A percentile compares a stretch with the other conserved stretches of the same genome.
Evolutionary conservation across 1,140 invertebrate genomes (phyloP).

Genomic region (Drosophila jambulina): DNA sequence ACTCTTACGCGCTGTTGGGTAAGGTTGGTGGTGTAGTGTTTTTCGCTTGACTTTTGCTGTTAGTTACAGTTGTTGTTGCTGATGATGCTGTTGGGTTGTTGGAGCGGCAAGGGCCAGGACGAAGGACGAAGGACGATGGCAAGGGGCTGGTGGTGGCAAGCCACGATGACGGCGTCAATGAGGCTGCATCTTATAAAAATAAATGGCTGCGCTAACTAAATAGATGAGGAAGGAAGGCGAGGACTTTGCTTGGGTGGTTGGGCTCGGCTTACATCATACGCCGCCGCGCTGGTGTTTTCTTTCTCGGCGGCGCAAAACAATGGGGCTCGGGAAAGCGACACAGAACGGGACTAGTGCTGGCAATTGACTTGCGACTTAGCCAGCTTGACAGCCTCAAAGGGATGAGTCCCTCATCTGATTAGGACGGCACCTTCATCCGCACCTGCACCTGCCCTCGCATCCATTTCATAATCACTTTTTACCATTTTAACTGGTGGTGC

Average conservation of each 20-base stretch:
- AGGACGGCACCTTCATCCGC: constrained; percentile 25
- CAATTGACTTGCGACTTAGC: constrained; percentile 50
- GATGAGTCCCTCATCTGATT: constrained; percentile 32
- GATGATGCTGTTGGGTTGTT: constrained; percentile 29
- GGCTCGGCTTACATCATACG: constrained; percentile 74
- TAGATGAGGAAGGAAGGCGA: constrained; percentile 29
- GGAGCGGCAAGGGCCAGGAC: constrained; percentile 8
- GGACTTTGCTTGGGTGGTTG: constrained; percentile 21
- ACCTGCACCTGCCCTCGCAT: not conserved
- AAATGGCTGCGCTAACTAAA: constrained; percentile 73
- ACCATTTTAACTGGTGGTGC: constrained; percentile 61
- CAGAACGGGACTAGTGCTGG: constrained; percentile 16
- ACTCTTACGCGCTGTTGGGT: constrained; percentile 64
- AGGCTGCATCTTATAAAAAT: constrained; percentile 74
- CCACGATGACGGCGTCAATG: constrained; percentile 62
- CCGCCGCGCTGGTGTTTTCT: constrained; percentile 49
- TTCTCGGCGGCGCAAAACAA: constrained; percentile 65
- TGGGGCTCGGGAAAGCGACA: constrained; percentile 29
- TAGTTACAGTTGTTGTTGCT: constrained; percentile 54
- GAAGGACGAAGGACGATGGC: constrained; percentile 15
- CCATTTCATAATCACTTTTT: constrained; percentile 74
- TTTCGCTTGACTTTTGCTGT: constrained; percentile 63
- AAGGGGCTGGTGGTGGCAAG: constrained; percentile 10
- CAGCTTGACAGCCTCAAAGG: constrained; percentile 21
- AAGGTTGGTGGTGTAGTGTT: constrained; percentile 55